These are phyloP conservation scores for Oncorhynchus tshawytscha DNA, from an alignment of 2,113 vertebrate species.

Conservation along the genomic window DNA sequence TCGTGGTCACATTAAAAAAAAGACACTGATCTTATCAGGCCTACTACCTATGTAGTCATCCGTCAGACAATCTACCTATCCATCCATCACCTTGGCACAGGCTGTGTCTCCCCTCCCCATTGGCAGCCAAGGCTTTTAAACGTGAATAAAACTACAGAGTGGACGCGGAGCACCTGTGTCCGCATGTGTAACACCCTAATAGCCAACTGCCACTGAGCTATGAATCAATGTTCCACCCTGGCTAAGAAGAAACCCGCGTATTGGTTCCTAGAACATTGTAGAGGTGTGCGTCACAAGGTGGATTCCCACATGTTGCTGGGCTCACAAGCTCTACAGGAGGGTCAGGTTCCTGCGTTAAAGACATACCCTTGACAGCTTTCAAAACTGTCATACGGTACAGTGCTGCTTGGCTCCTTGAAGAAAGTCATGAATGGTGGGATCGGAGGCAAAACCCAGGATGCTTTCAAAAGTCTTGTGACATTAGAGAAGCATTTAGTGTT, in stretches of 20 bases:
- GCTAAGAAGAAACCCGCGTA: conserved; percentile 23
- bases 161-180: conserved; percentile 46
- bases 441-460: too few relatives aligned
- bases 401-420: not conserved
- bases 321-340: not conserved
- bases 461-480: too few relatives aligned
- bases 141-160: conserved; percentile 50
- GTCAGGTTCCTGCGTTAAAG: too few relatives aligned
- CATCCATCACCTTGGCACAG: conserved; percentile 59
- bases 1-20: conserved; percentile 56
- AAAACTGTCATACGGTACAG: too few relatives aligned
- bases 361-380: too few relatives aligned
- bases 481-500: too few relatives aligned
- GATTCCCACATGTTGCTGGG: not conserved
- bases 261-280: conserved; percentile 8
- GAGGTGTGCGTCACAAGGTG: not conserved
- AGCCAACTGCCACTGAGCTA: conserved; percentile 17
- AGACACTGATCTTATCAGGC: conserved; percentile 71
- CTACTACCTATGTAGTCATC: conserved; percentile 63
- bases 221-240: conserved; percentile 35
- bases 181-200: not conserved
- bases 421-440: not conserved
- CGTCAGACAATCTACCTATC: conserved; percentile 64
- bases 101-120: not conserved
- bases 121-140: conserved; percentile 62